phyloP scores from a whole-genome alignment of 2,113 vertebrate genomes.

The Typhlomys cinereus region DNA sequence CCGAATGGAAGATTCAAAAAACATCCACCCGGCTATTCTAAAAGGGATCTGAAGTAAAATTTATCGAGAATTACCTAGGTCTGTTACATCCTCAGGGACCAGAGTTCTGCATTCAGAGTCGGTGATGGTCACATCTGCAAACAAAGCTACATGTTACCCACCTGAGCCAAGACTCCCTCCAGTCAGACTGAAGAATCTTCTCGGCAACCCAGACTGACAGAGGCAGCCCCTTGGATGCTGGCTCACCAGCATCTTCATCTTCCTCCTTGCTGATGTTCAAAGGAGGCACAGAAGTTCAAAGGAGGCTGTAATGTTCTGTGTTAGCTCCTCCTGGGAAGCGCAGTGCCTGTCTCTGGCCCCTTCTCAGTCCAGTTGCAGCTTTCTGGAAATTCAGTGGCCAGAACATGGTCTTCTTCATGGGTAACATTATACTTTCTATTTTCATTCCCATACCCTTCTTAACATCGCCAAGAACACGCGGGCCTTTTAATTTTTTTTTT shows the following conservation, averaged over 20 bases:
- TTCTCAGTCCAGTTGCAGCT: conserved; percentile 50
- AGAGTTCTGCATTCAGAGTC: neutral
- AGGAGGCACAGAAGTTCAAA: conserved; percentile 8
- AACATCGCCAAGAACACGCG: conserved; percentile 67
- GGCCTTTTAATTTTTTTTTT: conserved; percentile 37
- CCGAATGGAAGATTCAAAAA: neutral
- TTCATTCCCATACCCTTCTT: conserved; percentile 62
- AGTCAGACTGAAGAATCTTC: neutral
- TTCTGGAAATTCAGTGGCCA: conserved; percentile 59
- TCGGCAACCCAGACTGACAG: neutral
- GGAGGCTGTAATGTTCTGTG: neutral
- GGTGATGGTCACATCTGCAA: neutral
- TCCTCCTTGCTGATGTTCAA: neutral
- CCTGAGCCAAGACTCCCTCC: neutral
- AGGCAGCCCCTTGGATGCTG: neutral
- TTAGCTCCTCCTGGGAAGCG: neutral
- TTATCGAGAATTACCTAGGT: neutral
- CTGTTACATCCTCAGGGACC: neutral
- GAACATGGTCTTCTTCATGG: conserved; percentile 64
- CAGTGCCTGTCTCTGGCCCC: neutral
- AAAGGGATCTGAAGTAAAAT: neutral
- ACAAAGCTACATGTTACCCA: neutral
- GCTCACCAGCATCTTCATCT: neutral
- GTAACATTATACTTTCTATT: conserved; percentile 76
- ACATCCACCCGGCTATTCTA: neutral